Base-by-base conservation (phyloP, 1,140 invertebrate genomes). In the Vollenhovia emeryi region DNA sequence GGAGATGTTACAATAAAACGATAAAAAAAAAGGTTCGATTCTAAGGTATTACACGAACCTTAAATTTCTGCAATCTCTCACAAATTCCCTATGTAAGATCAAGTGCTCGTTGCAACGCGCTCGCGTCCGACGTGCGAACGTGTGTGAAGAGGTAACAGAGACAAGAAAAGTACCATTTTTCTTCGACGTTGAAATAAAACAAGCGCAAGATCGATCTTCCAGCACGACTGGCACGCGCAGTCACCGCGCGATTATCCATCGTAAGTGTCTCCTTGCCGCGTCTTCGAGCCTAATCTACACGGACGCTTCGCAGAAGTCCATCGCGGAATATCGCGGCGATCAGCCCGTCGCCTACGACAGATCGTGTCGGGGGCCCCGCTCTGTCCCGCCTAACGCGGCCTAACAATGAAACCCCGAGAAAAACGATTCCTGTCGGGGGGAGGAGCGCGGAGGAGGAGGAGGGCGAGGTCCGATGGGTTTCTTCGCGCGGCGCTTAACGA, bases 401-500 rank as follows among this genome's bases (percentile, higher is more conserved):
- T 87, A 92, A 92, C 91, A 92, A 92, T 91, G 90, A 92, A 91
- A 91, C 86, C 62, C 45, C 78, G 86, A 90, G 89, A 89, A 93
- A 93, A 93, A 91, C 87, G 91, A 89, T 86, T 84, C 60, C 86
- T 60, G 90, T 88, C 83, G 80, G 45, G 52, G n/a, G 62, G 84
- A 84, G 86, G 82, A 82, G 84, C 80, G 92, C 86, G 86, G 59
- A 50, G 71, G 62, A 62, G 18, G 30, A 74, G 55, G 45, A 71
- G 57, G 64, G 27, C 45, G 33, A 66, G 36, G 50, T 68, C 83
- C 84, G 80, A 88, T 87, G 89, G 86, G 91, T 88, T 90, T 92
- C 92, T 92, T 93, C 90, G 84, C 90, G 89, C 91, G 93, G 88
- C 92, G 91, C 93, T 94, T 94, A 94, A 94, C 93, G 94, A 94